Evolutionary conservation across 1,140 invertebrate species (phyloP).

Genomic region (Maconellicoccus hirsutus): DNA sequence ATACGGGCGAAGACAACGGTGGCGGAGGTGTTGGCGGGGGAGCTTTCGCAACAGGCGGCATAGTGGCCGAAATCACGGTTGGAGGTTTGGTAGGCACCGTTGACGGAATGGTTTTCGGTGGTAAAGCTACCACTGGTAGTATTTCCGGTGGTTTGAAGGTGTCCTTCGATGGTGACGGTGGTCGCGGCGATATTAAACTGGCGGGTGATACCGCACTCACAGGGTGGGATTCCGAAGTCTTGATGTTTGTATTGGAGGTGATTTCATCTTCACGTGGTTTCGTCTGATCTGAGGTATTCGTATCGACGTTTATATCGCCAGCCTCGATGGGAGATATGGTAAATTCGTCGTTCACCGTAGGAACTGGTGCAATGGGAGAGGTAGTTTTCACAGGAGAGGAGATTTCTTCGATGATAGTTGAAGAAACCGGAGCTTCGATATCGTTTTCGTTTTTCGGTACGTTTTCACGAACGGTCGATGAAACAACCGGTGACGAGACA

Average conservation of each 20-base stretch:
- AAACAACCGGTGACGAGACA: not conserved
- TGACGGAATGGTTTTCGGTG: not conserved
- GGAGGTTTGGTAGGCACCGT: not conserved
- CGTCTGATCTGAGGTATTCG: too few species aligned
- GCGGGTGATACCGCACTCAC: too few species aligned
- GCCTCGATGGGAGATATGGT: too few species aligned
- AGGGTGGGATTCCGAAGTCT: too few species aligned
- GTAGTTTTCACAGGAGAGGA: too few species aligned
- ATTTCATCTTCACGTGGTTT: too few species aligned
- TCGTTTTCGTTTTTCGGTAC: not conserved
- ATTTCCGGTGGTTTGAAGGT: not conserved
- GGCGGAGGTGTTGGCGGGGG: slow-evolving; percentile 35
- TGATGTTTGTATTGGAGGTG: too few species aligned
- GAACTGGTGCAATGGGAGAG: too few species aligned
- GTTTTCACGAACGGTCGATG: not conserved
- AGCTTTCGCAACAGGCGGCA: slow-evolving; percentile 29
- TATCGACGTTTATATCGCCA: too few species aligned
- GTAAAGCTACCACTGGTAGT: not conserved
- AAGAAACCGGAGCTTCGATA: not conserved
- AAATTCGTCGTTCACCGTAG: too few species aligned
- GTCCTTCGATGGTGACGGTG: not conserved
- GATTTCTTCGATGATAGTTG: not conserved
- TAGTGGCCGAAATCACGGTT: not conserved
- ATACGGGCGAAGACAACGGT: slow-evolving; percentile 30
- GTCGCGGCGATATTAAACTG: not conserved